phyloP scores from a whole-genome alignment of 1,140 invertebrate genomes.

The Pararge aegeria region DNA sequence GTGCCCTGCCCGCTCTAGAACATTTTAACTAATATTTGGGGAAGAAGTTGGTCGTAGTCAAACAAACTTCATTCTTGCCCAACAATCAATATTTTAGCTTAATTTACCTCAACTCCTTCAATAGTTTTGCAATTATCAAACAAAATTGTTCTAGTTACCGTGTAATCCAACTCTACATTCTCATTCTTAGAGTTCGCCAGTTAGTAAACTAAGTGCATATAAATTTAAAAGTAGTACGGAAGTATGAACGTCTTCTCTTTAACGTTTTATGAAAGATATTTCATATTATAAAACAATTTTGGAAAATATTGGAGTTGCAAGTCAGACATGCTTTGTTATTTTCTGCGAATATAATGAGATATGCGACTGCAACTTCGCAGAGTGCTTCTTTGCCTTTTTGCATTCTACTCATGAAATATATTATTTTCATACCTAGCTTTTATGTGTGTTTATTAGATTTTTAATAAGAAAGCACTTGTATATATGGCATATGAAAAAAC shows the following conservation, averaged over 20 bases:
- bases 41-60: no score
- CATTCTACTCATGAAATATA: not conserved
- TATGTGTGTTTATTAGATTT: not conserved
- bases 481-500: no score
- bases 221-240: conserved; percentile 12
- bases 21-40: no score
- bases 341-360: conserved; percentile 12
- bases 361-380: conserved; percentile 1
- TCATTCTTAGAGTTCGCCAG: not conserved
- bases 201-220: conserved; percentile 3
- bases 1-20: no score
- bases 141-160: not conserved
- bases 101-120: not conserved
- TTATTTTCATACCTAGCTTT: not conserved
- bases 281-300: conserved; percentile 15
- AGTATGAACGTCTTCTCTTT: conserved; percentile 3
- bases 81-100: no score
- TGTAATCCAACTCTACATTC: not conserved
- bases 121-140: not conserved
- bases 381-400: conserved; percentile 3
- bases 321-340: conserved; percentile 9
- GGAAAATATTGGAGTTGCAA: conserved; percentile 7
- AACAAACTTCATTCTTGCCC: no score
- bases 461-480: not conserved
- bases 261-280: conserved; percentile 15